phyloP scores from a whole-genome alignment of 2,888 invertebrate genomes.

The Stictocephala bisonia region DNA sequence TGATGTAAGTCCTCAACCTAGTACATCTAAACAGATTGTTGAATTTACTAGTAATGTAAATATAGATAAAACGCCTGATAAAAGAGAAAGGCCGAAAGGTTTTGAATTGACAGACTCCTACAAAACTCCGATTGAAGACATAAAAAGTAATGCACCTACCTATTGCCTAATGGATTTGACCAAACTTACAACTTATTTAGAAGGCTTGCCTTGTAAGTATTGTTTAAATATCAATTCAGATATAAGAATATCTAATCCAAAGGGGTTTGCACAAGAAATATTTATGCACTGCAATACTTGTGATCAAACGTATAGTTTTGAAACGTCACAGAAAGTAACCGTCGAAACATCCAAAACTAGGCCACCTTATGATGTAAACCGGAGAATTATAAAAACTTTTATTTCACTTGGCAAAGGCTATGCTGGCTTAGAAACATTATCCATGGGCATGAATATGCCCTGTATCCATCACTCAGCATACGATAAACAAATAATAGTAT shows the following conservation, averaged over 20 bases:
- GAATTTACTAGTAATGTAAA: not conserved
- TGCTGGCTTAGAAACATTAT: no score
- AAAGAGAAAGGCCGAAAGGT: not conserved
- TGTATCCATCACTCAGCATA: no score
- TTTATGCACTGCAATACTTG: not conserved
- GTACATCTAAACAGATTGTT: not conserved
- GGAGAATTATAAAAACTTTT: no score
- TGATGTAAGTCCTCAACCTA: not conserved
- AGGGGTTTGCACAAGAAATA: not conserved
- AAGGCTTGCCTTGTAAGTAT: not conserved
- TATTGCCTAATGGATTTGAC: not conserved
- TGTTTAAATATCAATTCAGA: not conserved
- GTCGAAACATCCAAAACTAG: not conserved
- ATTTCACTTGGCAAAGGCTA: no score
- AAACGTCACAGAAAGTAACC: not conserved
- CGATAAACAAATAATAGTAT: not conserved
- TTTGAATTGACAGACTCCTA: not conserved
- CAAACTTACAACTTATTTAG: not conserved
- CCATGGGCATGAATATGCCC: not conserved
- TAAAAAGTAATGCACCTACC: not conserved
- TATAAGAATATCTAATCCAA: not conserved
- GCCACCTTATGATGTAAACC: not conserved
- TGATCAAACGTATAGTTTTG: not conserved
- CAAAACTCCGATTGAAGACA: not conserved
- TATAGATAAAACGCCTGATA: not conserved